phyloP scores from a whole-genome alignment of 2,888 invertebrate species.

The Tanaodytes sp. region DNA sequence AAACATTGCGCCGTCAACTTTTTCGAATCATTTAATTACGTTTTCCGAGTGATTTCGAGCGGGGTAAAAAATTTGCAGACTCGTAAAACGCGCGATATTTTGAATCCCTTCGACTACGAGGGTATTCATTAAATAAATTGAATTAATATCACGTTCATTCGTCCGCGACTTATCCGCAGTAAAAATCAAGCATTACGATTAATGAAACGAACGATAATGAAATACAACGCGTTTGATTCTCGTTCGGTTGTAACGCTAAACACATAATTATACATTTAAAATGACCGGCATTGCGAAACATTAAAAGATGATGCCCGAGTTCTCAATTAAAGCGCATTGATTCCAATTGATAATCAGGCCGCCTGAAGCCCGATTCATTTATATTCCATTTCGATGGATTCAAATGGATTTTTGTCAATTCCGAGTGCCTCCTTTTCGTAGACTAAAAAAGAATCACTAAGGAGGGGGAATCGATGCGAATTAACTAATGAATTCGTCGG shows the following conservation, averaged over 20 bases:
- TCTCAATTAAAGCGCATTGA: conserved; percentile 42
- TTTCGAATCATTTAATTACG: too few relatives aligned
- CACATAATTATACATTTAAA: conserved; percentile 21
- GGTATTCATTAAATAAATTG: conserved; percentile 42
- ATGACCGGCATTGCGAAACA: background rate
- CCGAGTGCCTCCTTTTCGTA: conserved; percentile 6
- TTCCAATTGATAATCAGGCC: conserved; percentile 21
- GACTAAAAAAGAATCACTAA: background rate
- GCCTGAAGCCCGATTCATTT: conserved; percentile 34
- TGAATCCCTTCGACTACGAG: conserved; percentile 32
- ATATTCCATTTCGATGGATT: conserved; percentile 30
- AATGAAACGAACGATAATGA: conserved; percentile 43
- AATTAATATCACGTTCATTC: conserved; percentile 42
- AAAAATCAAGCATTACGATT: conserved; percentile 31
- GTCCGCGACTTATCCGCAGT: too few relatives aligned
- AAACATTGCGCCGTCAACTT: too few relatives aligned
- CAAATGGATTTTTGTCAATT: conserved; percentile 30
- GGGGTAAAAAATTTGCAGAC: conserved; percentile 23
- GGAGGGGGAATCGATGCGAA: background rate
- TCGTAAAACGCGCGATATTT: conserved; percentile 26
- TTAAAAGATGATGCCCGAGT: conserved; percentile 38
- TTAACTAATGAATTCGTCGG: conserved; percentile 3
- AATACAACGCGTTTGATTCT: conserved; percentile 35
- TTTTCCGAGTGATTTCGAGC: too few relatives aligned
- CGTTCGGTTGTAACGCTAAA: conserved; percentile 37